Conservation (phyloP, 2,113 vertebrate species). For the Microtus montanus region DNA sequence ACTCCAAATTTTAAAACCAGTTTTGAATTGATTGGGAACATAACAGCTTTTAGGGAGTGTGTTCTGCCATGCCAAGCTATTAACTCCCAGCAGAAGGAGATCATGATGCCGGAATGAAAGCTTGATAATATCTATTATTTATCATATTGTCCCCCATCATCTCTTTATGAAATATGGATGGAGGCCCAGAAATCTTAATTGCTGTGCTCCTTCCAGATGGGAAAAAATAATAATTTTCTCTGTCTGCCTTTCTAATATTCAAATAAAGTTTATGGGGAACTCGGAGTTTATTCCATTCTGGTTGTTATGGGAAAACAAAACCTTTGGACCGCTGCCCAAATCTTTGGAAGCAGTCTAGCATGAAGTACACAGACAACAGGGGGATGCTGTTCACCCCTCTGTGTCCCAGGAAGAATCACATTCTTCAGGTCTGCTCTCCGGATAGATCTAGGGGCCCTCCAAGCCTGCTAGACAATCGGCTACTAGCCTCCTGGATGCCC, state of each 20-base stretch:
- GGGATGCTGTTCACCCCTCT: neutral
- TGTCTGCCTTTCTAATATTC: conserved; percentile 19
- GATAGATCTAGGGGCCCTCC: neutral
- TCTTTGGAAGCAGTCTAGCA: neutral
- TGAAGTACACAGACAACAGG: neutral
- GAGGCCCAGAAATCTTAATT: conserved; percentile 63
- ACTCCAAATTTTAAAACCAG: conserved; percentile 25
- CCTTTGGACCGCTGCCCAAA: neutral
- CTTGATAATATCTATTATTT: conserved; percentile 22
- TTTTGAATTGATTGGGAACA: conserved; percentile 25
- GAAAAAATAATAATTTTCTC: conserved; percentile 47
- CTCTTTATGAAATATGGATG: conserved; percentile 56
- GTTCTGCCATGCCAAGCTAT: neutral
- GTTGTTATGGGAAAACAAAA: conserved; percentile 6
- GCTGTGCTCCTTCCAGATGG: conserved; percentile 52
- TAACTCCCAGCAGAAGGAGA: neutral
- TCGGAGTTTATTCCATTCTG: conserved; percentile 22
- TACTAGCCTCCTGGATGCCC: neutral
- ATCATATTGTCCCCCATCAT: conserved; percentile 11
- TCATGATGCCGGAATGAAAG: neutral
- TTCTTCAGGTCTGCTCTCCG: neutral
- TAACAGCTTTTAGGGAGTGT: neutral
- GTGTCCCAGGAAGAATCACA: neutral
- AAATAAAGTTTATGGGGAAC: conserved; percentile 31
- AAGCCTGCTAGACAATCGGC: fast-evolving